A percentile compares a stretch with the other conserved stretches of the same genome.
Conservation (phyloP, 2,888 invertebrate genomes). For the Latrodectus hesperus region DNA sequence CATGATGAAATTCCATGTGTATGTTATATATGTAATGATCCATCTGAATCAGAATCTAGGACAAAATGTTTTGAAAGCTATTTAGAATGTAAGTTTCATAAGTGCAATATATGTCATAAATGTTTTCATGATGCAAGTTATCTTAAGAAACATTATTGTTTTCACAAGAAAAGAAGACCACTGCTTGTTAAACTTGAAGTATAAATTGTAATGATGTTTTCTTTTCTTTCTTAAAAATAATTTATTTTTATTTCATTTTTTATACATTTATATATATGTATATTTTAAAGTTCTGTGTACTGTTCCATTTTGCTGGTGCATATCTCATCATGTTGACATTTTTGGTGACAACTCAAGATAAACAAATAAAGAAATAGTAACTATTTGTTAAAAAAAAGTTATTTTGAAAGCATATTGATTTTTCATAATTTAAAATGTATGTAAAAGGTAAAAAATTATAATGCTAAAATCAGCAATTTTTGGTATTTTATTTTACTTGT, state of each 20-base stretch:
- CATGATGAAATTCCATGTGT: not conserved
- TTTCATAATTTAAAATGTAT: no score
- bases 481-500: no score
- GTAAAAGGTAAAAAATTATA: no score
- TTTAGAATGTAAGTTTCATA: not conserved
- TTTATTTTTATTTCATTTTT: not conserved
- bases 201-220: not conserved
- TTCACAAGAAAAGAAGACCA: not conserved
- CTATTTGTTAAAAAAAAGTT: no score
- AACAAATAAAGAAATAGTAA: no score
- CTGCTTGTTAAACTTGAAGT: not conserved
- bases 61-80: not conserved
- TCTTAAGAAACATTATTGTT: not conserved
- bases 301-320: no score
- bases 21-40: not conserved
- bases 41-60: not conserved
- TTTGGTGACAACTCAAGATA: no score
- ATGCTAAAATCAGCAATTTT: no score
- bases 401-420: no score
- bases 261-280: no score
- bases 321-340: no score
- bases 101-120: constrained; percentile 2
- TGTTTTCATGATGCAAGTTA: not conserved
- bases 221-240: not conserved
- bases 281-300: no score